Evolutionary conservation across 1,140 invertebrate genomes (phyloP), one percentile per base, ranked within the genome.

Genomic region (Tetramorium simillimum): DNA sequence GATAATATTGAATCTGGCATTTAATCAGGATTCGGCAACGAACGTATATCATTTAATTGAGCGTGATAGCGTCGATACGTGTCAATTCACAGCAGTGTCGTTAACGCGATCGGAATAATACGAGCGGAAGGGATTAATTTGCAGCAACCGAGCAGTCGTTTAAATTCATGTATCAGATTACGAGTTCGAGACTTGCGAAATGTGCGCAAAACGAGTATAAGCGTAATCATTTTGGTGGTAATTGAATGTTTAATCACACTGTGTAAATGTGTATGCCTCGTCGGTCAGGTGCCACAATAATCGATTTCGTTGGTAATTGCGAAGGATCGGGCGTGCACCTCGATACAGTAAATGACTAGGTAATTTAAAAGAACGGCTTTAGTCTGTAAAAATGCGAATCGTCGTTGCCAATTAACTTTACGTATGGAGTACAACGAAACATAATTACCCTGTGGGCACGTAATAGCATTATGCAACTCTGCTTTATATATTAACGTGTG

Each of bases 171-270:
- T 81, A 67, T 84, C 60, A 82, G 67, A 82, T 84, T 87, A 84
- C 33, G 80, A 72, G 43, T 84, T 65, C 16, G 49, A 70, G 80
- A 63, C 51, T 87, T 73, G n/a, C 49, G 46, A 49, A 65, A 40
- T 67, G 69, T 49, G 24, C 28, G 53, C 51, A 75, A 84, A 84
- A 84, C 80, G 37, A 58, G 69, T 51, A 76, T 77, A 77, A 65
- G 43, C 56, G 76, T 56, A 28, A 72, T 53, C 69, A 58, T 73
- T 65, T 62, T 28, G 56, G 18, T 62, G 65, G 33, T 78, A 70
- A 86, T 86, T 70, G 67, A 85, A 85, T 51, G 69, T 87, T 90
- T 90, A 87, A 89, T 90, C 86, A 69, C 60, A 12, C 24, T 58
- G 77, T n/a, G 21, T 46, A 69, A 81, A 77, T 56, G 73, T 40